These are phyloP conservation scores for Xestia sexstrigata DNA, from an alignment of 2,888 invertebrate genomes.

Conservation along the genomic window DNA sequence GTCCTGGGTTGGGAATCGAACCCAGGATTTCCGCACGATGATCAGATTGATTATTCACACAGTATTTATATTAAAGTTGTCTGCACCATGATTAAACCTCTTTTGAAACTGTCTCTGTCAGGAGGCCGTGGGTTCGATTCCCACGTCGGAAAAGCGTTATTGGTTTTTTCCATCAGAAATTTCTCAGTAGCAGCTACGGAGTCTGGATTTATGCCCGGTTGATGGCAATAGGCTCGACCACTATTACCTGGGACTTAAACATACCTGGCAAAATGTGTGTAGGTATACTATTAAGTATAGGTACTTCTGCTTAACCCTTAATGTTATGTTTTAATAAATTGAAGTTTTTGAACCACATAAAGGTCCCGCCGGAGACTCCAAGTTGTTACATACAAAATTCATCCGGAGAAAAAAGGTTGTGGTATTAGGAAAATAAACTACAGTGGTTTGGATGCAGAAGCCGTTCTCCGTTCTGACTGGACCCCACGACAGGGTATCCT, in stretches of 20 bases:
- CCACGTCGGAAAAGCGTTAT: not conserved
- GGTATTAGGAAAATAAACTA: too few relatives aligned
- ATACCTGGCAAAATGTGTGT: too few relatives aligned
- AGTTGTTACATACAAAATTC: too few relatives aligned
- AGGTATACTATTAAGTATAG: too few relatives aligned
- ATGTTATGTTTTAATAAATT: too few relatives aligned
- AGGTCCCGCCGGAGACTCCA: too few relatives aligned
- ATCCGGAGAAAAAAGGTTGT: too few relatives aligned
- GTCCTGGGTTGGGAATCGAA: too few relatives aligned
- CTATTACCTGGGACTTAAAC: not conserved
- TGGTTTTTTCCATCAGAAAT: not conserved
- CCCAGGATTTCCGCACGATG: not conserved
- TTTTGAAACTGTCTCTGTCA: conserved; percentile 8
- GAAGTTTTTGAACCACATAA: too few relatives aligned
- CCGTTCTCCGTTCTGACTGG: too few relatives aligned
- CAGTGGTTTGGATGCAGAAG: not conserved
- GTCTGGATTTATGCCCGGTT: not conserved
- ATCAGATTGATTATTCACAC: conserved; percentile 74
- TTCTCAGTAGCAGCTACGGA: not conserved
- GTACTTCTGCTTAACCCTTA: too few relatives aligned
- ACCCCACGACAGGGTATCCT: too few relatives aligned
- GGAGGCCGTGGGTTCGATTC: not conserved
- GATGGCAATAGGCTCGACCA: not conserved
- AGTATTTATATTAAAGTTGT: conserved; percentile 58
- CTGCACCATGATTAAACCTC: conserved; percentile 27